Evolutionary conservation across 2,888 invertebrate species (phyloP).

Genomic region (Rotaria magnacalcarata): DNA sequence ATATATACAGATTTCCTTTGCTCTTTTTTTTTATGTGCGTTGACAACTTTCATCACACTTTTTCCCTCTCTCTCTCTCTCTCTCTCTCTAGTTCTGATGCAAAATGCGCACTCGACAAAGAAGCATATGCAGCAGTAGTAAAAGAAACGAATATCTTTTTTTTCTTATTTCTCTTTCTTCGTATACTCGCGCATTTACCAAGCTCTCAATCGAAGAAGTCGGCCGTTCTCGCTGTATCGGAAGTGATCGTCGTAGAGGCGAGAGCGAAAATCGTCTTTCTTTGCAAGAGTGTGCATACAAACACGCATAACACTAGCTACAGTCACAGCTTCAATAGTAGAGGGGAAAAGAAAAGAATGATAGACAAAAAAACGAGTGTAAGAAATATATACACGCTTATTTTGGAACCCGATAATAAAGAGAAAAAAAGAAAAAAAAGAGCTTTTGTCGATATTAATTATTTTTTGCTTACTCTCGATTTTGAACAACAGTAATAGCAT

Average conservation of each 20-base stretch:
- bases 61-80: not conserved
- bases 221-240: not conserved
- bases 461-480: conserved; percentile 1
- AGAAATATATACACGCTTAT: not conserved
- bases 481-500: not conserved
- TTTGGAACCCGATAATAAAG: not conserved
- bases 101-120: not conserved
- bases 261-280: not conserved
- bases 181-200: not conserved
- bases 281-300: not conserved
- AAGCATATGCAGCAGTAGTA: not conserved
- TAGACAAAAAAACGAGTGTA: not conserved
- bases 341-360: not conserved
- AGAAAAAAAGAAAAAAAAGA: not conserved
- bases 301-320: not conserved
- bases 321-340: not conserved
- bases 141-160: not conserved
- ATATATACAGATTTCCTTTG: not conserved
- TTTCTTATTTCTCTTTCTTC: not conserved
- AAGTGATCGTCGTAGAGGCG: conserved; percentile 11
- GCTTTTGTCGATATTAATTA: not conserved
- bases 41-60: not conserved
- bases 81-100: not conserved
- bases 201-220: not conserved
- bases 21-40: not conserved